Percentiles rank a stretch among this genome's conserved stretches.
These are phyloP conservation scores for Axinella damicornis DNA, from an alignment of 37 sponge, comb jelly and placozoan species.

Conservation along the genomic window DNA sequence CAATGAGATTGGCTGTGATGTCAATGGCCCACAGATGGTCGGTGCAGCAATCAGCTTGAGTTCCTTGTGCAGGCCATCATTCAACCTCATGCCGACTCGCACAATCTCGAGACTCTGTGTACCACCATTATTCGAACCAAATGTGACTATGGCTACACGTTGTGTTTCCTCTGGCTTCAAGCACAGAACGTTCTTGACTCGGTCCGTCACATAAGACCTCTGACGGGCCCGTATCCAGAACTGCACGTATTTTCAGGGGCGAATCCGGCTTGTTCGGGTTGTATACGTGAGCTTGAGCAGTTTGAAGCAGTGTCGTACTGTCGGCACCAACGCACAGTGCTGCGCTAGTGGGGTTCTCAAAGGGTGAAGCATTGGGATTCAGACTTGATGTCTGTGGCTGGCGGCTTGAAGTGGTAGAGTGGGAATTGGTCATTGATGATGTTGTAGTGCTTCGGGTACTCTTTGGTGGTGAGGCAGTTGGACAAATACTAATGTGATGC, in stretches of 20 bases:
- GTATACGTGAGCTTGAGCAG: slow-evolving; percentile 9
- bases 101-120: slow-evolving; percentile 8
- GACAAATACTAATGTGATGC: slow-evolving; percentile 42
- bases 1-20: slow-evolving; percentile 12
- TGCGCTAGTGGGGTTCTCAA: neutral
- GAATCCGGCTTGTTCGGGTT: slow-evolving; percentile 5
- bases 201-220: slow-evolving; percentile 29
- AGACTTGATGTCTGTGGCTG: neutral
- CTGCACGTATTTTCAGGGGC: slow-evolving; percentile 1
- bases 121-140: slow-evolving; percentile 4
- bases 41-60: slow-evolving; percentile 19
- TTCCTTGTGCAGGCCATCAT: slow-evolving; percentile 10
- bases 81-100: slow-evolving; percentile 1
- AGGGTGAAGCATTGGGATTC: neutral
- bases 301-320: slow-evolving; percentile 19
- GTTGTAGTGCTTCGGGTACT: too few species aligned
- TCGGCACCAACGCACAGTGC: slow-evolving; percentile 3
- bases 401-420: neutral
- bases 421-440: neutral
- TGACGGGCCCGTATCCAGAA: slow-evolving; percentile 55
- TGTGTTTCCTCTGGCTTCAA: neutral
- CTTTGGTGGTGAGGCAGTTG: neutral
- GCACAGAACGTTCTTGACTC: neutral
- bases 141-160: slow-evolving; percentile 1
- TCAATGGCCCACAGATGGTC: slow-evolving; percentile 40